Conservation (phyloP, 2,888 invertebrate genomes). For the Torymus auratus region DNA sequence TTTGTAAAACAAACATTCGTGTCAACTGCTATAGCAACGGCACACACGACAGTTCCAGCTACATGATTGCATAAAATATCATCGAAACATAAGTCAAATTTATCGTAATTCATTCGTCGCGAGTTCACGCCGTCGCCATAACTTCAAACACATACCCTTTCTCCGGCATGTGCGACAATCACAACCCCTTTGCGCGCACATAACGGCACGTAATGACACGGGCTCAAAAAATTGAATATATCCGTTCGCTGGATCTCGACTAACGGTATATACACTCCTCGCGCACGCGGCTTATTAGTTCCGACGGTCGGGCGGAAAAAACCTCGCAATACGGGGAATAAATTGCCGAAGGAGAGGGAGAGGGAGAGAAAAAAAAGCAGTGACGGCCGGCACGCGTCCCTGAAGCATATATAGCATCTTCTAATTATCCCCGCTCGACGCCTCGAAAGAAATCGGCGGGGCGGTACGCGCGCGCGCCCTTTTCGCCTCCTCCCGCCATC, state of each 20-base stretch:
- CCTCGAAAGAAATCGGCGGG: conserved; percentile 64
- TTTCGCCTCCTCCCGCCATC: conserved; percentile 53
- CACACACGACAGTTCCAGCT: no score
- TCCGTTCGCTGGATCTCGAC: neutral
- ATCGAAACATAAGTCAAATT: no score
- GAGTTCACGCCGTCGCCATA: no score
- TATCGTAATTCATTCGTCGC: no score
- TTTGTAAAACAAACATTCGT: no score
- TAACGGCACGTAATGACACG: neutral
- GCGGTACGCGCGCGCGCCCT: conserved; percentile 62
- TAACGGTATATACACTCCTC: conserved; percentile 12
- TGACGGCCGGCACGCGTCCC: conserved; percentile 15
- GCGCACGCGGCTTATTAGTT: conserved; percentile 5
- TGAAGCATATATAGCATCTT: conserved; percentile 56
- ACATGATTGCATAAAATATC: no score
- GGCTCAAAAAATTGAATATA: conserved; percentile 25
- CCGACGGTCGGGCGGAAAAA: neutral
- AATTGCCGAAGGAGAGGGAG: conserved; percentile 28
- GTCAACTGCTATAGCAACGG: no score
- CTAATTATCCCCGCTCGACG: conserved; percentile 63
- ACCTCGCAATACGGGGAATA: conserved; percentile 10
- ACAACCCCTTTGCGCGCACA: no score
- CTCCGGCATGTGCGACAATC: no score
- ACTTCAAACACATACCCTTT: no score
- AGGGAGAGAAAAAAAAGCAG: neutral